phyloP scores from a whole-genome alignment of 2,113 vertebrate genomes.

The Ptychochromis oligacanthus region DNA sequence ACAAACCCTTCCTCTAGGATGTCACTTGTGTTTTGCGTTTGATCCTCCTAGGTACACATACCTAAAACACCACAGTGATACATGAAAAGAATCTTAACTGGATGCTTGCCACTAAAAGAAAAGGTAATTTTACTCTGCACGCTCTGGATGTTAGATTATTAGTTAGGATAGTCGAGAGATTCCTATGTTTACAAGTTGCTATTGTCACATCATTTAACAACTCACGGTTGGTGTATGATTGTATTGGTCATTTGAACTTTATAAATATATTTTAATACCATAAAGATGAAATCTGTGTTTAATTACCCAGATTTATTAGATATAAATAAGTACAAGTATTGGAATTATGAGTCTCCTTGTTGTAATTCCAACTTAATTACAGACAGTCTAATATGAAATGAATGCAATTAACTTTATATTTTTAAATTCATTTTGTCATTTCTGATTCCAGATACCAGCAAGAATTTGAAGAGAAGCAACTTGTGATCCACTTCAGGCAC shows the following conservation, averaged over 20 bases:
- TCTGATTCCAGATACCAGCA: neutral
- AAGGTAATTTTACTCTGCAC: neutral
- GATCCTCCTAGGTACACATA: too few species aligned
- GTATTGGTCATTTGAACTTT: neutral
- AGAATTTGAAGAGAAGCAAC: neutral
- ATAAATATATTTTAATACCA: neutral
- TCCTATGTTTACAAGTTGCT: neutral
- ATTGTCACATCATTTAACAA: neutral
- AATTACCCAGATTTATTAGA: neutral
- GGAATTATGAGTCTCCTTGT: neutral
- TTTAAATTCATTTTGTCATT: neutral
- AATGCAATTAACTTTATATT: neutral
- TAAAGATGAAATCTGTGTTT: neutral
- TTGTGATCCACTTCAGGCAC: neutral
- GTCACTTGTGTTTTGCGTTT: too few species aligned
- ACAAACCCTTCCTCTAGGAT: neutral
- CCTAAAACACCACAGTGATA: too few species aligned
- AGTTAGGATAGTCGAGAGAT: neutral
- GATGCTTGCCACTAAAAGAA: neutral
- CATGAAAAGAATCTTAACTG: too few species aligned
- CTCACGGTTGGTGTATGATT: neutral
- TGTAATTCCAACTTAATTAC: neutral
- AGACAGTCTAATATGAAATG: neutral
- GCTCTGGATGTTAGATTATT: neutral
- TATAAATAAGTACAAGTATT: neutral